Evolutionary conservation across 2,888 invertebrate genomes (phyloP), one percentile per base, ranked within the genome.

Genomic region (Trissonchulus latispiculum): DNA sequence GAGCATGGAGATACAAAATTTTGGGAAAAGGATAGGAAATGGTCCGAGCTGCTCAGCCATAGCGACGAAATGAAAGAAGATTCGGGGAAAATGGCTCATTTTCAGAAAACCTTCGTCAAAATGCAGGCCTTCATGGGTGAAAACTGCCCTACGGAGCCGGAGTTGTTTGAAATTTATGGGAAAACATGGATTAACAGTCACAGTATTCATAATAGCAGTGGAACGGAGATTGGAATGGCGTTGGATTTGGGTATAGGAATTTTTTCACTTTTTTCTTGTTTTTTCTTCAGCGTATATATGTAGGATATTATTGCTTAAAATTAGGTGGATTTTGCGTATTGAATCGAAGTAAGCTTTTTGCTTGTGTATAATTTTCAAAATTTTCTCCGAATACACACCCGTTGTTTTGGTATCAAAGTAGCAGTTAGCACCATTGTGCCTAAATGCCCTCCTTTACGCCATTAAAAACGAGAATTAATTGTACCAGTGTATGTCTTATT

Each of bases 131-230:
- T 72, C 33, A 18, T 72, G 28, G 72, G 36, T 32, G 69, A 48
- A 23, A 37, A 31, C 8, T 78, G 79, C 35, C 77, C 78, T 77
- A 72, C 77, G 48, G 77, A 76, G 64, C 74, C 74, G 15, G 59
- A 64, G 23, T 78, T 80, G 71, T 79, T 79, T 71, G 75, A 77
- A 61, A 71, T 81, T 29, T 81, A 81, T 77, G 80, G 81, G 75
- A 79, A 78, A 73, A 75, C 77, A 1, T 76, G 79, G 28, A 80
- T 81, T 76, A 81, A 81, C 76, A 81, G 81, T 31, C 81, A 81
- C 74, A 78, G 78, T 59, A 78, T 81, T 48, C 80, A 81, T 71
- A 80, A 80, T 1, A 81, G 78, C 75, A 77, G 78, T 15, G 81
- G 81, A 2, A 76, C 74, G 48, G 81, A 81, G 66, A 79, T 81